Evolutionary conservation across 2,797 vertebrate genomes (phyloP), one percentile per base, ranked within the genome.

Genomic region (Sebastes aleutianus): DNA sequence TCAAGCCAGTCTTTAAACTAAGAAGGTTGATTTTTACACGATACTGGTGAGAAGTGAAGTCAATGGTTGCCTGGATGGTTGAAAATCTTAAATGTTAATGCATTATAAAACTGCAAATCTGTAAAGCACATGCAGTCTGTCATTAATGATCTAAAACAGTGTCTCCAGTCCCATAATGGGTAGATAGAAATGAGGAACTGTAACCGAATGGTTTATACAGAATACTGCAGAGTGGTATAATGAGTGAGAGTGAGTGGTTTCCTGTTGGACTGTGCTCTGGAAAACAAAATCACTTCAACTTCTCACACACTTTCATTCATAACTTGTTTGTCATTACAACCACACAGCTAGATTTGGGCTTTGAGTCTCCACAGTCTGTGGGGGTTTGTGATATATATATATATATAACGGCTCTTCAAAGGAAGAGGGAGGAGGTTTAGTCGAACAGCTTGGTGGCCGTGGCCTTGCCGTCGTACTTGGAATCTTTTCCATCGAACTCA

Each of bases 391-490:
- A 66, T 53, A 76, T 8, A 22, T 64, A 18, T 47, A 18, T 47
- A 50, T 50, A 27, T 3, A 39, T 14, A 31, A 26, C 0, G 22
- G 34, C 39, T 76, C 64, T 36, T n/a, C 36, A 66, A 18, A 18
- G 13, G 65, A 47, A 47, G 70, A 31, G 20, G 43, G 50, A 90
- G 90, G 95, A 71, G 88, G 91, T 91, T 97, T 95, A 56, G 94
- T 95, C 95, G 10, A 99, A 98, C 82, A 99, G 96, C 87, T 96
- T 94, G 83, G 96, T 94, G 0, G 98, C 96, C 0, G 88, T 93
- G 2, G 89, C 96, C 89, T 97, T 98, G 91, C 99, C 99, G 0
- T 99, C 97, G 0, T 99, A 99, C 83, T 97, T 97, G 79, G 96
- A 91, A 50, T 95, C 92, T 65, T 96, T 98, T 54, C 99, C 99